Conservation (phyloP, 2,113 vertebrate genomes). For the Corythoichthys haematopterus region DNA sequence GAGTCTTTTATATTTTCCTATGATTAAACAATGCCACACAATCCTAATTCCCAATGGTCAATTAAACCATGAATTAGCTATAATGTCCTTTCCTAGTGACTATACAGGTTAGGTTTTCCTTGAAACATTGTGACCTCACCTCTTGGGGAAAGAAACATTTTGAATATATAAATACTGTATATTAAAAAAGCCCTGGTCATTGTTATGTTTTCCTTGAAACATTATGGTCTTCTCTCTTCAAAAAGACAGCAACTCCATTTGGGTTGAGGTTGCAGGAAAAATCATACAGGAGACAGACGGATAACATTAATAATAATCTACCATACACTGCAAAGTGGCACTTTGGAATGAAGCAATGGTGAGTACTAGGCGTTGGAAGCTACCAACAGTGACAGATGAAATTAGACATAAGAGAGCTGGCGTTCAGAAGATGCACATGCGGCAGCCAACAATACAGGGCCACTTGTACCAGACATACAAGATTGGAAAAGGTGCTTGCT, state of each 20-base stretch:
- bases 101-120: neutral
- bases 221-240: neutral
- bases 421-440: conserved; percentile 19
- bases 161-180: too few relatives aligned
- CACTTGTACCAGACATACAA: conserved; percentile 20
- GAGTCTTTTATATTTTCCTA: neutral
- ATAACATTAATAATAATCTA: conserved; percentile 6
- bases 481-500: neutral
- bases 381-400: conserved; percentile 55
- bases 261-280: conserved; percentile 1
- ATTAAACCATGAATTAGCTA: neutral
- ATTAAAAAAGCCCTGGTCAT: neutral
- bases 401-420: conserved; percentile 38
- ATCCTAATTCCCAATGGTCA: neutral
- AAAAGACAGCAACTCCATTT: neutral
- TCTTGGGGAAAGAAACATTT: too few relatives aligned
- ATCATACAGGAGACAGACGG: neutral
- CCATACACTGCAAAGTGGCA: conserved; percentile 11
- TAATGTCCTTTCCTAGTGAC: neutral
- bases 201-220: neutral
- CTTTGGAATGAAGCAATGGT: conserved; percentile 21
- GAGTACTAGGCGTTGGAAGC: conserved; percentile 24
- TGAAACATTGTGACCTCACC: too few relatives aligned
- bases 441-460: conserved; percentile 20
- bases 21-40: neutral